These are phyloP conservation scores for Ovibos moschatus DNA, from an alignment of 2,113 vertebrate genomes.

Conservation along the genomic window DNA sequence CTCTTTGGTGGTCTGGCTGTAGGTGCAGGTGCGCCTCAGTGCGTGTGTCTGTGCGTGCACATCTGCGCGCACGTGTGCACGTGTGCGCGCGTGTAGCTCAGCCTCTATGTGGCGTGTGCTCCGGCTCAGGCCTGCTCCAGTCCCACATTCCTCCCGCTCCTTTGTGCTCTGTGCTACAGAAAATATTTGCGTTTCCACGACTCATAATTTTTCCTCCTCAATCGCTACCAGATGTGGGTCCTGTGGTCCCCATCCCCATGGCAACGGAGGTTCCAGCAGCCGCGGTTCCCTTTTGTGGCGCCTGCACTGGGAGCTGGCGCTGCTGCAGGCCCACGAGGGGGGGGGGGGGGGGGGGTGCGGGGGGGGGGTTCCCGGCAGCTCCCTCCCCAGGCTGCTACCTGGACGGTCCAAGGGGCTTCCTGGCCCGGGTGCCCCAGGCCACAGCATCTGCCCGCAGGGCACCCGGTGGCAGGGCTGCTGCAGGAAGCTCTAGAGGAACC, in stretches of 20 bases:
- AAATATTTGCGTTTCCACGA: constrained; percentile 91
- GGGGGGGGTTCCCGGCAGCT: neutral
- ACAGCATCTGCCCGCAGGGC: neutral
- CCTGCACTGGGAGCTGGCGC: constrained; percentile 81
- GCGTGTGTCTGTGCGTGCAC: too few species aligned
- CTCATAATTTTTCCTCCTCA: constrained; percentile 89
- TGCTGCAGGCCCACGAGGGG: neutral
- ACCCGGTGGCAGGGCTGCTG: neutral
- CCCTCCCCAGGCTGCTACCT: neutral
- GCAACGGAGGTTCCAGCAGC: constrained; percentile 70
- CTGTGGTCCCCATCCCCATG: constrained; percentile 72
- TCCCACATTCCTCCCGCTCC: constrained; percentile 81
- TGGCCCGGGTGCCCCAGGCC: neutral
- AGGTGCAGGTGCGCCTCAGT: too few species aligned
- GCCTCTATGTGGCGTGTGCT: neutral
- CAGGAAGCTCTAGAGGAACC: accelerated
- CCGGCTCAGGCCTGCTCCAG: constrained; percentile 48
- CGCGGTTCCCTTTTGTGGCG: constrained; percentile 69
- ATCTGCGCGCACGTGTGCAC: neutral
- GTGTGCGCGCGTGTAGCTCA: too few species aligned
- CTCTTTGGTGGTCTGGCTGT: too few species aligned
- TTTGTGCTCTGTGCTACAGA: constrained; percentile 93
- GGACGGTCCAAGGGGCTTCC: neutral
- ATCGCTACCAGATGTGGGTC: constrained; percentile 93
- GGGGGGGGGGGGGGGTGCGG: neutral